Conservation (phyloP, 2,888 invertebrate genomes). For the Dioctria linearis region DNA sequence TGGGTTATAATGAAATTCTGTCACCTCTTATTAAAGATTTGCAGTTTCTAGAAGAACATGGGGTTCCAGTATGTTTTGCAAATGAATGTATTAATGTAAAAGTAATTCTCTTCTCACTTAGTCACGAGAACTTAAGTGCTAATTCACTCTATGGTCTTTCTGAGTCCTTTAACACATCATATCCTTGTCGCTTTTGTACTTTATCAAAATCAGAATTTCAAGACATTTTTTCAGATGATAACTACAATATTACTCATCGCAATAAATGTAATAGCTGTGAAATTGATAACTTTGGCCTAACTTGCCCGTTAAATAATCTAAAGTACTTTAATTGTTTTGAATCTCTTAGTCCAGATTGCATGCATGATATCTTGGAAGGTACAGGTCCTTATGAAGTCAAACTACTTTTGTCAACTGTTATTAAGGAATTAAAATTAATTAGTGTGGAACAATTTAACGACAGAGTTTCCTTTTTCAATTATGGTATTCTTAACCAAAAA, state of each 20-base stretch:
- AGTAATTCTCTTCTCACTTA: not conserved
- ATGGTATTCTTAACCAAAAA: not conserved
- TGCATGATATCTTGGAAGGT: conserved; percentile 52
- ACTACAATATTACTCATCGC: not conserved
- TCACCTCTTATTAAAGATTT: not conserved
- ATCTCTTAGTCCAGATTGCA: conserved; percentile 48
- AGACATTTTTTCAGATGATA: not conserved
- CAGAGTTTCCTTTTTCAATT: not conserved
- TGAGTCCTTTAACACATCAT: not conserved
- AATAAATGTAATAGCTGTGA: not conserved
- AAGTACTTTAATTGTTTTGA: conserved; percentile 42
- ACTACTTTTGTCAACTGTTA: conserved; percentile 8
- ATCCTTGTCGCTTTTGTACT: not conserved
- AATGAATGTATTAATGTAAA: not conserved
- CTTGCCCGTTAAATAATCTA: conserved; percentile 42
- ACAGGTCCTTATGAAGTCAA: conserved; percentile 40
- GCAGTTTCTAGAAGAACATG: not conserved
- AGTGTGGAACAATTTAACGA: conserved; percentile 2
- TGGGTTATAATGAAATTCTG: not conserved
- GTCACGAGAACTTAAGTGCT: conserved; percentile 6
- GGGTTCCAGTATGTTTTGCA: not conserved
- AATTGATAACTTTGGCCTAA: conserved; percentile 35
- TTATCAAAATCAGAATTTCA: not conserved
- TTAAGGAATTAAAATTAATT: conserved; percentile 5
- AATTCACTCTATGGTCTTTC: conserved; percentile 8